Base-by-base conservation (phyloP, 2,797 vertebrate species). In the Lepilemur septentrionalis region DNA sequence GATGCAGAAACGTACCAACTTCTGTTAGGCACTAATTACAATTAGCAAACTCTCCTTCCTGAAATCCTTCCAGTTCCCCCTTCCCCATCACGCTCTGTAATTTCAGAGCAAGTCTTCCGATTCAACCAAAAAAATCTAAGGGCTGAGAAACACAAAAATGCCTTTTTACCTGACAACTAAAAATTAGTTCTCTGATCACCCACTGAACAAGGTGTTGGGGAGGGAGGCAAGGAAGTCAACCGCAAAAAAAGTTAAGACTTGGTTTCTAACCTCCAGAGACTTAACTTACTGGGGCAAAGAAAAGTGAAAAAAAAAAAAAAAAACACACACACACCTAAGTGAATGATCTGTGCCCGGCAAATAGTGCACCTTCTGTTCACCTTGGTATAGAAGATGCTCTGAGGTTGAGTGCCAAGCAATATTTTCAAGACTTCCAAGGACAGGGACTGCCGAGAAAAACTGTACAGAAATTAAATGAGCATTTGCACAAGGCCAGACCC, bases 11-110 rank as follows among this genome's bases (percentile, higher is more conserved):
- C 91, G 25, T 48, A 84, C 55, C 87, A 96, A 90, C 91, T 93
- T 97, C 84, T 97, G 90, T 86, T 91, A 48, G 28, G 72, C 78
- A 86, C 89, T 94, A 91, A 96, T 97, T 96, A 93, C 96, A 97
- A 94, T 78, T 46, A 94, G 92, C 73, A 90, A 81, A 94, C 57
- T 92, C 72, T 76, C 70, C 86, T 86, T 92, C 80, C 76, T 86
- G 63, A 95, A 89, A 94, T 65, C 32, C 57, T 89, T 63, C 73
- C 65, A 57, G 63, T 22, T 38, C 65, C 81, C 59, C 2, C 5
- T 48, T 61, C n/a, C 69, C 73, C 32, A 22, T 65, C 59, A 92
- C n/a, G 25, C 73, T 93, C 69, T 57, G 50, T 61, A 89, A 89
- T 63, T 79, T 73, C 70, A 78, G 90, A 91, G 46, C 25, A 75